phyloP scores from a whole-genome alignment of 2,113 vertebrate genomes.

The Leptobrachium leishanense region DNA sequence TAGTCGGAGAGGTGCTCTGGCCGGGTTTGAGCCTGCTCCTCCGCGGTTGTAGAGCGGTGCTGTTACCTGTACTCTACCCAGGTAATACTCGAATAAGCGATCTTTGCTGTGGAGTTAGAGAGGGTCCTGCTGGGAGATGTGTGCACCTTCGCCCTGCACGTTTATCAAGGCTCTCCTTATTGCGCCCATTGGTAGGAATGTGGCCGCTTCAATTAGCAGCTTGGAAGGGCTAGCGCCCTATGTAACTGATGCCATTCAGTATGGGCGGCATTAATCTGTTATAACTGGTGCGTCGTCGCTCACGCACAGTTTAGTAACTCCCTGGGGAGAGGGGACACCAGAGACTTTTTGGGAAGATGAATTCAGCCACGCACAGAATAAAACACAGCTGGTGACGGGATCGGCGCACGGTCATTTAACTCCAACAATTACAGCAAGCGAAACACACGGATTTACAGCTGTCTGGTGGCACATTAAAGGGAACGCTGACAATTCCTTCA shows the following conservation, averaged over 20 bases:
- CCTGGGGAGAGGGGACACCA: not conserved
- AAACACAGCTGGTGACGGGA: not conserved
- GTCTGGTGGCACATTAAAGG: not conserved
- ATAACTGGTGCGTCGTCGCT: not conserved
- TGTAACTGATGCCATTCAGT: not conserved
- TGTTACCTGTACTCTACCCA: no score
- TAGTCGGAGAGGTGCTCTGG: no score
- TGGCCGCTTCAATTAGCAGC: not conserved
- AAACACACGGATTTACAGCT: not conserved
- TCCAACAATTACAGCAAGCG: not conserved
- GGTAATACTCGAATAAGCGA: not conserved
- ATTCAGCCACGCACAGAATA: not conserved
- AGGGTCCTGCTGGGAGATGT: constrained; percentile 4
- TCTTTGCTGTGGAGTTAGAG: constrained; percentile 4
- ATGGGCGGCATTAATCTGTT: not conserved
- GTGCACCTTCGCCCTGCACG: not conserved
- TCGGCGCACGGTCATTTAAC: not conserved
- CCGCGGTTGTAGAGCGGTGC: no score
- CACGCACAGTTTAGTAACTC: not conserved
- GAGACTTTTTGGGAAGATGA: not conserved
- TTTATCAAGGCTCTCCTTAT: constrained; percentile 6
- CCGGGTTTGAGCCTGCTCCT: no score
- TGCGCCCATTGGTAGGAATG: not conserved
- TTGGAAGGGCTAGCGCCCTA: not conserved
- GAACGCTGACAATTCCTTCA: not conserved